Percentiles rank a stretch among this genome's conserved stretches.
Conservation (phyloP, 2,113 vertebrate genomes). For the Neotragus pygmaeus region DNA sequence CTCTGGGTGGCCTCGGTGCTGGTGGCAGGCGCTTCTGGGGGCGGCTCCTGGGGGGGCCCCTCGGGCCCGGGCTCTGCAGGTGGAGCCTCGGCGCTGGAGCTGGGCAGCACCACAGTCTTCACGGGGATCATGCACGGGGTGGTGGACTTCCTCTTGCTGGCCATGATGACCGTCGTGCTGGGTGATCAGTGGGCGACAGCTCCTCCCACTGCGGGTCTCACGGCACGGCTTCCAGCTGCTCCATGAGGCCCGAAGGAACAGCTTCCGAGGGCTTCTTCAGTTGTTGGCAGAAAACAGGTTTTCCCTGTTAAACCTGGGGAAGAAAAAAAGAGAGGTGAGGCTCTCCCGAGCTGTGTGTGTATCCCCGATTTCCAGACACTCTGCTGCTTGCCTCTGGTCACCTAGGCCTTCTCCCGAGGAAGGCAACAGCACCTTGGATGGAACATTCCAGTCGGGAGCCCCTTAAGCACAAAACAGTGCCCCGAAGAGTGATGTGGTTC, state of each 20-base stretch:
- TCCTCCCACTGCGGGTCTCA: slow-evolving; percentile 72
- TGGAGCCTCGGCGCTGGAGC: slow-evolving; percentile 76
- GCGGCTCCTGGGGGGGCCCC: slow-evolving; percentile 70
- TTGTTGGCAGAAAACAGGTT: slow-evolving; percentile 71
- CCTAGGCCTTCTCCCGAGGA: background rate
- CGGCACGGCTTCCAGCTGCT: slow-evolving; percentile 67
- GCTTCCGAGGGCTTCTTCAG: slow-evolving; percentile 65
- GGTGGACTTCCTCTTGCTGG: slow-evolving; percentile 98
- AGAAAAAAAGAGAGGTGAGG: slow-evolving; percentile 62
- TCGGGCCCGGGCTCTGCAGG: slow-evolving; percentile 65
- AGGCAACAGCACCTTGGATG: background rate
- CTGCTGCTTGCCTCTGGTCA: background rate
- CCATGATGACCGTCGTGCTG: slow-evolving; percentile 82
- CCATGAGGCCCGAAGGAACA: slow-evolving; percentile 72
- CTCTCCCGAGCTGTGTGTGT: background rate
- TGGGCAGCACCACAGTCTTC: slow-evolving; percentile 86
- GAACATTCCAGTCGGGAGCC: background rate
- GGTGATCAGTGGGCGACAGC: slow-evolving; percentile 66
- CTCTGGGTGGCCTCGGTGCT: slow-evolving; percentile 71
- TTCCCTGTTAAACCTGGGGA: slow-evolving; percentile 82
- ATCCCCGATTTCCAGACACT: background rate
- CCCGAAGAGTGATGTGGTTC: background rate
- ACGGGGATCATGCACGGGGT: slow-evolving; percentile 98
- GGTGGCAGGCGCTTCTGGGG: slow-evolving; percentile 74
- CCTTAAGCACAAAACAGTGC: background rate